A percentile compares a stretch with the other conserved stretches of the same genome.
phyloP scores from a whole-genome alignment of 2,888 invertebrate species.

The Parnassius orleans region DNA sequence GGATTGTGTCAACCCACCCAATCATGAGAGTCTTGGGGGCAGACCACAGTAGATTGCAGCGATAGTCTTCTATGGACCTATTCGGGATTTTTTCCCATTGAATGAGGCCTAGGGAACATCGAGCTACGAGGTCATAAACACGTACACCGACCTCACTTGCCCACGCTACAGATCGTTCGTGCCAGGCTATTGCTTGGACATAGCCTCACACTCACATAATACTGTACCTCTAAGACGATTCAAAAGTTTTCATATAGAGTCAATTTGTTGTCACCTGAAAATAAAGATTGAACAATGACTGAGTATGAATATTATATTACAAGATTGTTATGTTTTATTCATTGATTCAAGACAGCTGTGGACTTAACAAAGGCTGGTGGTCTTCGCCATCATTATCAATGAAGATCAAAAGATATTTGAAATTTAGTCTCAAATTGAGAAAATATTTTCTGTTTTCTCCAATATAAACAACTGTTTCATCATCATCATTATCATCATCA shows the following conservation, averaged over 20 bases:
- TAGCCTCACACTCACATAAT: constrained; percentile 91
- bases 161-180: constrained; percentile 94
- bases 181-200: constrained; percentile 94
- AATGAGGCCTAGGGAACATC: constrained; percentile 92
- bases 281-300: constrained; percentile 4
- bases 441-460: no score
- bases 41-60: constrained; percentile 95
- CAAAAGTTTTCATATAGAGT: constrained; percentile 94
- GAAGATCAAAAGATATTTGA: no score
- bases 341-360: no score
- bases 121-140: constrained; percentile 92
- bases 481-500: no score
- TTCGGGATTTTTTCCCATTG: constrained; percentile 85
- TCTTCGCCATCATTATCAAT: no score
- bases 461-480: no score
- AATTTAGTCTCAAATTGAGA: no score
- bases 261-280: constrained; percentile 88
- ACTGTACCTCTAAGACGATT: constrained; percentile 88
- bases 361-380: no score
- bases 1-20: constrained; percentile 96
- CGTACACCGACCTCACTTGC: constrained; percentile 93
- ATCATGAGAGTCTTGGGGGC: constrained; percentile 91
- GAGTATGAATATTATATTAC: no score
- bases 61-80: constrained; percentile 79
- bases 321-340: no score